Percentiles rank a stretch among this genome's conserved stretches.
These are phyloP conservation scores for Forbesichthys agassizii DNA, from an alignment of 2,113 vertebrate genomes.

Conservation along the genomic window DNA sequence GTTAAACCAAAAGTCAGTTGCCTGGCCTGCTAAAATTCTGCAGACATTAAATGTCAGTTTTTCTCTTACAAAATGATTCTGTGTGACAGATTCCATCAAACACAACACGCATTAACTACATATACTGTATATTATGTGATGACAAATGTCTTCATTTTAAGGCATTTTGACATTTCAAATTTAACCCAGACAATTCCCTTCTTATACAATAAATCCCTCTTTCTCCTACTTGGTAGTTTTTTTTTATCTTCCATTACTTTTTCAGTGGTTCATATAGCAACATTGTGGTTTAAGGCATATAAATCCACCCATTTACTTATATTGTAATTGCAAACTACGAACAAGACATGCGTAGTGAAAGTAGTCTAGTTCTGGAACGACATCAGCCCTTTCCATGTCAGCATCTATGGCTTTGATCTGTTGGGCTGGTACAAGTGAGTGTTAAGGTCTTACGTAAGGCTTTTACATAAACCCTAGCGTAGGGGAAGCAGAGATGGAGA, in stretches of 20 bases:
- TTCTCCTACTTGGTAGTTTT: conserved; percentile 25
- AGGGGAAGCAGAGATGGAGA: conserved; percentile 21
- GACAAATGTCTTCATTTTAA: conserved; percentile 6
- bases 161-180: conserved; percentile 19
- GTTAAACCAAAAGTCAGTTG: too few relatives aligned
- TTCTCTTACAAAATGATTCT: too few relatives aligned
- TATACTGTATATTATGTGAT: not conserved
- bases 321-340: conserved; percentile 23
- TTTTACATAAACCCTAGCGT: conserved; percentile 72
- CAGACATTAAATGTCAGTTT: too few relatives aligned
- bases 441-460: conserved; percentile 74
- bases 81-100: not conserved
- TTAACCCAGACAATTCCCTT: conserved; percentile 18
- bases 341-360: not conserved
- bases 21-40: too few relatives aligned
- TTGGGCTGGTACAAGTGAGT: conserved; percentile 52
- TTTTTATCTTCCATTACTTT: conserved; percentile 9
- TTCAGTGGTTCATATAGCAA: conserved; percentile 19
- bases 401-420: conserved; percentile 54
- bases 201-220: conserved; percentile 26
- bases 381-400: conserved; percentile 37
- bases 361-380: not conserved
- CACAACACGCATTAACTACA: not conserved
- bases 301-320: conserved; percentile 24
- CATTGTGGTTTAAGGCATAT: conserved; percentile 23